phyloP scores from a whole-genome alignment of 2,888 invertebrate species.

The Pachycephus smyrnensis region DNA sequence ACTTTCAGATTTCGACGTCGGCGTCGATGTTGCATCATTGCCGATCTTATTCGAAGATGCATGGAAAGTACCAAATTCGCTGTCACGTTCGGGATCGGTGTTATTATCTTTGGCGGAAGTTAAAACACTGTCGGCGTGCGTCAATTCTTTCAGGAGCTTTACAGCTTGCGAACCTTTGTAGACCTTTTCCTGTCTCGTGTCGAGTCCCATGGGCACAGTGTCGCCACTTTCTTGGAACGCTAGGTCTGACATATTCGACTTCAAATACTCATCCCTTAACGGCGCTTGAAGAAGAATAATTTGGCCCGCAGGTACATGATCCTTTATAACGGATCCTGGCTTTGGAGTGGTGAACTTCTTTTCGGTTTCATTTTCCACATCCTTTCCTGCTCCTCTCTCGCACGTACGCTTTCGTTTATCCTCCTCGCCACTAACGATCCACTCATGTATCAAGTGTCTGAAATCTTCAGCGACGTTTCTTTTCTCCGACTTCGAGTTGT shows the following conservation, averaged over 20 bases:
- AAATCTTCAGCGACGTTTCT: conserved; percentile 33
- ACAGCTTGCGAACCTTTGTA: conserved; percentile 44
- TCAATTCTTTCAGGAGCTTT: conserved; percentile 23
- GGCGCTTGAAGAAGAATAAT: conserved; percentile 47
- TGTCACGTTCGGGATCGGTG: background rate
- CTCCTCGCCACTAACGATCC: conserved; percentile 29
- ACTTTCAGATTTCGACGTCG: background rate
- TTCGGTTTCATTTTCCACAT: background rate
- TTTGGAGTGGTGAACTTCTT: conserved; percentile 38
- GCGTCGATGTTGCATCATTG: background rate
- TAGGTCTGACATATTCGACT: conserved; percentile 50
- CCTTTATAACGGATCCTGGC: conserved; percentile 50
- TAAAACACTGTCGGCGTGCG: background rate
- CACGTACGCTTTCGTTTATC: conserved; percentile 28
- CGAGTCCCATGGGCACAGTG: conserved; percentile 39
- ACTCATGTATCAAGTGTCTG: conserved; percentile 42
- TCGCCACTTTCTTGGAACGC: conserved; percentile 53
- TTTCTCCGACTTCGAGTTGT: conserved; percentile 24
- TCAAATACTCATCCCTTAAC: conserved; percentile 33
- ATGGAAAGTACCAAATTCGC: background rate
- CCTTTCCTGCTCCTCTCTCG: conserved; percentile 1
- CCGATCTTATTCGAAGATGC: background rate
- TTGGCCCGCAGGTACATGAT: conserved; percentile 34
- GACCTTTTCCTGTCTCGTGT: conserved; percentile 41
- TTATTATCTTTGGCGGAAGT: background rate